Conservation (phyloP, 2,797 vertebrate species). For the Nasua narica region DNA sequence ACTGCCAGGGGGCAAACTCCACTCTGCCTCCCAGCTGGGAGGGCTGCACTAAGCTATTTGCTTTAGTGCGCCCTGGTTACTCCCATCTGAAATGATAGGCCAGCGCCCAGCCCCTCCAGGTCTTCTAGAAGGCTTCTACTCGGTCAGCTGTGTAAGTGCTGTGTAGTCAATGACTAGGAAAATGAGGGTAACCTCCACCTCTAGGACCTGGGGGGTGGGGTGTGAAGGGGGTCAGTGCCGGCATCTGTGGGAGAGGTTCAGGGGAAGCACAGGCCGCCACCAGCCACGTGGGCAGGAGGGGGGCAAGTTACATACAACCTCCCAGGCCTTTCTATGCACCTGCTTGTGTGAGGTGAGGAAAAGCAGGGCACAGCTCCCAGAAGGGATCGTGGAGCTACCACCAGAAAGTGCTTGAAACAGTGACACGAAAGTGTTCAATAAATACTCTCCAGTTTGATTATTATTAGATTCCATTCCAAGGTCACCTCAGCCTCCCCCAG, state of each 20-base stretch:
- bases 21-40: background rate
- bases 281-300: too few relatives aligned
- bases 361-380: too few relatives aligned
- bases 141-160: background rate
- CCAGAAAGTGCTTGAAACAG: background rate
- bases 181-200: rapidly evolving
- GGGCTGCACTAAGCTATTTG: rapidly evolving
- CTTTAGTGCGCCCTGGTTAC: background rate
- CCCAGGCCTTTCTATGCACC: rapidly evolving
- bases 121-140: background rate
- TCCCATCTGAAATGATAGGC: background rate
- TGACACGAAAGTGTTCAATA: constrained; percentile 10
- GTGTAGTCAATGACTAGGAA: rapidly evolving
- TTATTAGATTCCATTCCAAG: constrained; percentile 34
- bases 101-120: too few relatives aligned
- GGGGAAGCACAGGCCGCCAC: background rate
- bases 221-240: rapidly evolving
- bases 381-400: background rate
- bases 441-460: constrained; percentile 42
- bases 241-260: rapidly evolving
- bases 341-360: rapidly evolving
- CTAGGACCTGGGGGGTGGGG: rapidly evolving
- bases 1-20: background rate
- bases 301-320: background rate
- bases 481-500: background rate